Conservation (phyloP, 2,888 invertebrate species). For the Platynereis dumerilii region DNA sequence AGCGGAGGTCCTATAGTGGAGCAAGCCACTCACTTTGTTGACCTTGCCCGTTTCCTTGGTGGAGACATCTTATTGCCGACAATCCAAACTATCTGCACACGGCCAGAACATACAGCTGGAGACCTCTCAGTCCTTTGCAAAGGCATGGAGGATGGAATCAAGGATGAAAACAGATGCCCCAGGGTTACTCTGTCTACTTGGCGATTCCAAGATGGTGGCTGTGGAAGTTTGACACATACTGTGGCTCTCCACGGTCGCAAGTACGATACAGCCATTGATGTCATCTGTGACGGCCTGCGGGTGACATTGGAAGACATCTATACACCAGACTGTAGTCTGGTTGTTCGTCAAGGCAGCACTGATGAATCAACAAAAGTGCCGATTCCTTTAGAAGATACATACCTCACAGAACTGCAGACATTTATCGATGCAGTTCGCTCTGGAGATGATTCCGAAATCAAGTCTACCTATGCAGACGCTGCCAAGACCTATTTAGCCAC, state of each 20-base stretch:
- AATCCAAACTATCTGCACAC: slow-evolving; percentile 5
- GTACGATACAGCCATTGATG: slow-evolving; percentile 27
- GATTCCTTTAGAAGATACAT: slow-evolving; percentile 26
- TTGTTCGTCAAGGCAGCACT: slow-evolving; percentile 1
- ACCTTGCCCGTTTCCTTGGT: slow-evolving; percentile 27
- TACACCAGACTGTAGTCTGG: slow-evolving; percentile 18
- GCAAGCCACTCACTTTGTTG: slow-evolving; percentile 32
- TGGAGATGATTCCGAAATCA: slow-evolving; percentile 2
- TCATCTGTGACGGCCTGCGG: slow-evolving; percentile 27
- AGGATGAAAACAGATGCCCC: slow-evolving; percentile 12
- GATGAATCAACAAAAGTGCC: slow-evolving; percentile 16
- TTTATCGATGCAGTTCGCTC: slow-evolving; percentile 26
- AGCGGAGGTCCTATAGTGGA: slow-evolving; percentile 32
- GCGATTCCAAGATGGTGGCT: slow-evolving; percentile 25
- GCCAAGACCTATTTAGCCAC: slow-evolving; percentile 28
- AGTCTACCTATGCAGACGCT: slow-evolving; percentile 26
- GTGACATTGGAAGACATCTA: slow-evolving; percentile 27
- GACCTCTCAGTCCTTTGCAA: neutral
- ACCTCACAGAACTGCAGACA: slow-evolving; percentile 14
- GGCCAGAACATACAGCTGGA: slow-evolving; percentile 17
- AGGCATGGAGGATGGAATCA: slow-evolving; percentile 13
- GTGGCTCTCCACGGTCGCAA: slow-evolving; percentile 24
- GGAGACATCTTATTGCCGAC: slow-evolving; percentile 24
- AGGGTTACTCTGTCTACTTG: slow-evolving; percentile 25
- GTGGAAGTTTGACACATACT: slow-evolving; percentile 29